phyloP scores from a whole-genome alignment of 2,888 invertebrate species.

The Tetrapedia diversipes region DNA sequence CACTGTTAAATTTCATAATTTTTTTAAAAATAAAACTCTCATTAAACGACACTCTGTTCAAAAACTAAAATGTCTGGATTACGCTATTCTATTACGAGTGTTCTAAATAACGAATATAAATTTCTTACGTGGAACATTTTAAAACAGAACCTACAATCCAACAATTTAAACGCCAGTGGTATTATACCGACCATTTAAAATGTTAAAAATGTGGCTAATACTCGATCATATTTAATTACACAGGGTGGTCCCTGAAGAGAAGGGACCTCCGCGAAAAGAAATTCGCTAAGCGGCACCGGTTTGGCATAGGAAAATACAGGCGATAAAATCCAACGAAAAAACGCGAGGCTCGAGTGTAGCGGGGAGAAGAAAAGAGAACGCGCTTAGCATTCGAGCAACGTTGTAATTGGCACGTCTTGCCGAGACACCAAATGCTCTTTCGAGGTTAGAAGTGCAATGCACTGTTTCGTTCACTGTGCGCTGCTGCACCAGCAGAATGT shows the following conservation, averaged over 20 bases:
- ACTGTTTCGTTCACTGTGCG: conserved; percentile 65
- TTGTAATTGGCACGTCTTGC: conserved; percentile 71
- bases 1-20: too few species aligned
- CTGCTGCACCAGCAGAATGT: conserved; percentile 64
- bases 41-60: too few species aligned
- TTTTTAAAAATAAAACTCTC: too few species aligned
- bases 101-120: too few species aligned
- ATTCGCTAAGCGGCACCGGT: neutral
- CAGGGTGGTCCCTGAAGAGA: neutral
- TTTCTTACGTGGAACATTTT: too few species aligned
- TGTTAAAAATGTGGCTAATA: too few species aligned
- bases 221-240: too few species aligned
- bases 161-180: too few species aligned
- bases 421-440: conserved; percentile 70
- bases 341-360: neutral
- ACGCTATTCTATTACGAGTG: too few species aligned
- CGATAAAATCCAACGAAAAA: neutral
- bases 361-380: conserved; percentile 62
- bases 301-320: neutral
- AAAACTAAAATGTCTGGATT: too few species aligned
- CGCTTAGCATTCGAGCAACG: conserved; percentile 67
- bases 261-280: neutral
- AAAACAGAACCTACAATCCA: too few species aligned
- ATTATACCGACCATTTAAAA: too few species aligned
- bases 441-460: conserved; percentile 73